These are phyloP conservation scores for Drosophila bocqueti DNA, from an alignment of 1,140 invertebrate species.

Conservation along the genomic window DNA sequence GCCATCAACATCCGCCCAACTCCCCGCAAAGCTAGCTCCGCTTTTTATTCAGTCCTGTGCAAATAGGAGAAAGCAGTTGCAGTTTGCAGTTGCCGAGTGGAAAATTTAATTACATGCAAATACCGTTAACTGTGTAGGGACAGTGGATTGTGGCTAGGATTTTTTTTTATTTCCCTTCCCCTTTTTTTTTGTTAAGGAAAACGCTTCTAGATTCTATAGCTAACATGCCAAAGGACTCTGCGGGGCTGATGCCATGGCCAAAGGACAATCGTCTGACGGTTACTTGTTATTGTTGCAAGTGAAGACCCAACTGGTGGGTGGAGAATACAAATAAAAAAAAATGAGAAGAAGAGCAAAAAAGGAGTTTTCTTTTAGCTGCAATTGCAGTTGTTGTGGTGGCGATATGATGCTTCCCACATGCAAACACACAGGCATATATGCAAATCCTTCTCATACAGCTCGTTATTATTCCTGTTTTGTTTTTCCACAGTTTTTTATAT, in stretches of 20 bases:
- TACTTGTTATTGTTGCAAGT: constrained; percentile 45
- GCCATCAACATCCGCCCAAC: constrained; percentile 1
- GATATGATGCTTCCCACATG: constrained; percentile 24
- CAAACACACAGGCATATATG: constrained; percentile 28
- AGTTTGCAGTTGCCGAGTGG: constrained; percentile 69
- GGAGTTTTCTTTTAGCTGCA: constrained; percentile 46
- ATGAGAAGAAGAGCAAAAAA: neutral
- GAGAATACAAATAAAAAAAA: constrained; percentile 10
- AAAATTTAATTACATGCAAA: constrained; percentile 79
- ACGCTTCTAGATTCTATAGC: constrained; percentile 22
- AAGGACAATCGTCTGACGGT: constrained; percentile 46
- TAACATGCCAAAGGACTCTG: constrained; percentile 39
- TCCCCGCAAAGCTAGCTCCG: constrained; percentile 7
- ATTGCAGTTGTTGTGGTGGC: constrained; percentile 39
- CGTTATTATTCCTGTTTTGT: constrained; percentile 48
- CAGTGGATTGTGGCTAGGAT: constrained; percentile 22
- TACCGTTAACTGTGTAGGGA: constrained; percentile 60
- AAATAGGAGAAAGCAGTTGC: constrained; percentile 70
- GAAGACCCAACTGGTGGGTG: constrained; percentile 28
- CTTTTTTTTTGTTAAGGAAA: constrained; percentile 1
- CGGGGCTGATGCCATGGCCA: constrained; percentile 37
- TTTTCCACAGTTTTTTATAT: constrained; percentile 26
- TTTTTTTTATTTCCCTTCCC: neutral
- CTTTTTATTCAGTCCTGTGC: constrained; percentile 58
- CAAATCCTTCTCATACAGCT: constrained; percentile 48